phyloP scores from a whole-genome alignment of 2,888 invertebrate genomes.

The Petrolisthes cinctipes region DNA sequence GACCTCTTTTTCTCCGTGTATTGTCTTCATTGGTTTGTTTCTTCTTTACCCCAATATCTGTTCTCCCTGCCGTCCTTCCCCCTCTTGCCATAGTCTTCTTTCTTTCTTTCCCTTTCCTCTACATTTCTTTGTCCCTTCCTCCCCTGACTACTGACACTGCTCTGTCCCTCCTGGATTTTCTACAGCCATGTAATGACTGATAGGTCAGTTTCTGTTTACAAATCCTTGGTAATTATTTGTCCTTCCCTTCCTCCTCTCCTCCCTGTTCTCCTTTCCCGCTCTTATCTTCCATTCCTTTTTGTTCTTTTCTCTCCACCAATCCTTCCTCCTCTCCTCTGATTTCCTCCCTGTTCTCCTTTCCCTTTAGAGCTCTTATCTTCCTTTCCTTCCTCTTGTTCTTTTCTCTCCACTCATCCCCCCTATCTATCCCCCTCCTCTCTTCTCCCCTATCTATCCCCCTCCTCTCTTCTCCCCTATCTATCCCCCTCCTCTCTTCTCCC shows the following conservation, averaged over 20 bases:
- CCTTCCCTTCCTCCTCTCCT: neutral
- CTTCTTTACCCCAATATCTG: neutral
- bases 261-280: neutral
- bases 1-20: neutral
- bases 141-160: no score
- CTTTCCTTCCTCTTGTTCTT: neutral
- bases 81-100: neutral
- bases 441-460: neutral
- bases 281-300: neutral
- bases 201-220: no score
- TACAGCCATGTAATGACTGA: no score
- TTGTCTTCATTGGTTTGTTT: neutral
- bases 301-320: neutral
- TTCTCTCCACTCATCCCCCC: neutral
- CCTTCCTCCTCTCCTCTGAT: neutral
- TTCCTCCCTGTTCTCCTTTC: conserved; percentile 11
- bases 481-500: neutral
- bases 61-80: neutral
- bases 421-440: neutral
- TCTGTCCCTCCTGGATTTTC: no score
- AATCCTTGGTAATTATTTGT: neutral
- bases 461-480: neutral
- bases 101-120: neutral
- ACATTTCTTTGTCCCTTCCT: neutral
- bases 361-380: neutral